Percentiles rank a stretch among this genome's conserved stretches.
Conservation (phyloP, 2,888 invertebrate species). For the Caenorhabditis zanzibari region DNA sequence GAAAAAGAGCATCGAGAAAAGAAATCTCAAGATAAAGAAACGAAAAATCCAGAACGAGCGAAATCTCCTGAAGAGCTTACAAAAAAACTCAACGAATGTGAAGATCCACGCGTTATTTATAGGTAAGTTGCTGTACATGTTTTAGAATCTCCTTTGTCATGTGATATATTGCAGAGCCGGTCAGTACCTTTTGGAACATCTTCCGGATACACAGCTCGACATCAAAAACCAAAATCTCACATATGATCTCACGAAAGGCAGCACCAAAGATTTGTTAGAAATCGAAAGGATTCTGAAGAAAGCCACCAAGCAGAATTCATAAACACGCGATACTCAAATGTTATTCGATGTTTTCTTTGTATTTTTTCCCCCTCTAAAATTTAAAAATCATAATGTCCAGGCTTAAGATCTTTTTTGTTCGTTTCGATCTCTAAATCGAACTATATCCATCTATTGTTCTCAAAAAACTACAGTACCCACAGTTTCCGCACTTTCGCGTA, state of each 20-base stretch:
- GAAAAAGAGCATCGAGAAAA: slow-evolving; percentile 24
- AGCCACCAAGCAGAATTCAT: neutral
- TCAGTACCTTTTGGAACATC: slow-evolving; percentile 35
- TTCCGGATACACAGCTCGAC: neutral
- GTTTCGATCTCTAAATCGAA: neutral
- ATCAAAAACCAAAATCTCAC: slow-evolving; percentile 8
- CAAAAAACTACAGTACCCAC: neutral
- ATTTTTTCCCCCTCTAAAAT: neutral
- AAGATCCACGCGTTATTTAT: slow-evolving; percentile 47
- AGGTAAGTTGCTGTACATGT: slow-evolving; percentile 14
- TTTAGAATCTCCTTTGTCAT: no score
- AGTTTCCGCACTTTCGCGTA: neutral
- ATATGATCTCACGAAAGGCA: slow-evolving; percentile 45
- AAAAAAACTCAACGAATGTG: slow-evolving; percentile 31
- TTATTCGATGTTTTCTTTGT: neutral
- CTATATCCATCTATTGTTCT: neutral
- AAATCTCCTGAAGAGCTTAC: slow-evolving; percentile 46
- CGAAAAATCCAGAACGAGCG: slow-evolving; percentile 3
- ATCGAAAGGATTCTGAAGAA: slow-evolving; percentile 34
- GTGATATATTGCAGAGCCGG: slow-evolving; percentile 46
- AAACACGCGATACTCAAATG: no score
- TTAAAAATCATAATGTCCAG: neutral
- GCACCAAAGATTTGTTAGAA: slow-evolving; percentile 7
- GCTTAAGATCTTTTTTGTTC: no score
- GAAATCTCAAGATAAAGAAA: neutral